Base-by-base conservation (phyloP, 1,140 invertebrate genomes). In the Calephelis virginiensis region DNA sequence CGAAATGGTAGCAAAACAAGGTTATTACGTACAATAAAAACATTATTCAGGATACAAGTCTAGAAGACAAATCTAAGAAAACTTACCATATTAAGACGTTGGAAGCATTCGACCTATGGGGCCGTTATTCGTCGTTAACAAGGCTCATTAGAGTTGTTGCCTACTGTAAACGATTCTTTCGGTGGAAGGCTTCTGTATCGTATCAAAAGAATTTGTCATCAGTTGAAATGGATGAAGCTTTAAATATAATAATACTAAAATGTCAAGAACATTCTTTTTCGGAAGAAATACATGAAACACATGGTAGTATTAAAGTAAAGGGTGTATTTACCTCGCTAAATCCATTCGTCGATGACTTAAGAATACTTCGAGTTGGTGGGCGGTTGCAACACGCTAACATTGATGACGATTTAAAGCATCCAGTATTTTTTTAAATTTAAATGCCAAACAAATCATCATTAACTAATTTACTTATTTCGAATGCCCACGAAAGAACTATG, bases 141-240 rank as follows among this genome's bases (percentile, higher is more conserved):
- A 59, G 6, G 37, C 56, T 59, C 37, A 38, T 59, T 64, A 66
- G 63, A 67, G 37, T 72, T 38, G 43, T 69, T 45, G 65, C 65
- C 14, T 67, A 62, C 11, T 72, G 71, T 45, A 69, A 53, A 56
- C 61, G 71, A 48, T 69, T 69, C 62, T 46, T 66, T 64, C 56
- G 56, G 11, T 5, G 12, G 6, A 59, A 59, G 10, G 1, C 10
- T 38, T 7, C 56, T 38, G 28, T 6, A 38, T 8, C 7, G 7
- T 40, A 28, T 3, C 56, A 59, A 6, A 38, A 12, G n/a, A 12
- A 59, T 59, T 6, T 59, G 5, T 59, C 56, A 37, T n/a, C 56
- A 38, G 12, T 38, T 38, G 66, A 68, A 68, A 63, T 72, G 14
- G n/a, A 48, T 45, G 66, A 63, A 61, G 63, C 70, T 28, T 56